Percentiles rank a stretch among this genome's conserved stretches.
Conservation (phyloP, 2,113 vertebrate genomes). For the Ctenodactylus gundi region DNA sequence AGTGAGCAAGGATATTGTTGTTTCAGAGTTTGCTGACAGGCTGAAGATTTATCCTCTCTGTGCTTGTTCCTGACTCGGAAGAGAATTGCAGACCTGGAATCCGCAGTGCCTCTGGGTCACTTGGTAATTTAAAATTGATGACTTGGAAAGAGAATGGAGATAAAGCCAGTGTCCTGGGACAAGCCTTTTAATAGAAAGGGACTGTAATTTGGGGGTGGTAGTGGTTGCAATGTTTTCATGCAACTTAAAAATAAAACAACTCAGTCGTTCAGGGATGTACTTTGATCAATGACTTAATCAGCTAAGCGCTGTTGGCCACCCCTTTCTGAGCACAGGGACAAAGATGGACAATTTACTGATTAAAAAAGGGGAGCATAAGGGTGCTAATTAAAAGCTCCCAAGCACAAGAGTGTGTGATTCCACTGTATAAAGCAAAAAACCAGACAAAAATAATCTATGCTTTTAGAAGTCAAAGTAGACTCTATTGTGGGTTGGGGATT, state of each 20-base stretch:
- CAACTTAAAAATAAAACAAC: neutral
- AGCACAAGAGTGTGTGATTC: neutral
- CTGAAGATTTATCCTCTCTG: slow-evolving; percentile 68
- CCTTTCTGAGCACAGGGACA: slow-evolving; percentile 41
- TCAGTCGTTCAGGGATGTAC: slow-evolving; percentile 6
- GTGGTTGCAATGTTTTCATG: neutral
- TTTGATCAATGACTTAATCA: slow-evolving; percentile 63
- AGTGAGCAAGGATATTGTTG: slow-evolving; percentile 64
- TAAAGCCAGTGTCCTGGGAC: slow-evolving; percentile 45
- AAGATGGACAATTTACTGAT: slow-evolving; percentile 59
- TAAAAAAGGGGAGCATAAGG: neutral
- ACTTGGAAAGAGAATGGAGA: slow-evolving; percentile 72
- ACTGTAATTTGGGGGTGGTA: slow-evolving; percentile 51
- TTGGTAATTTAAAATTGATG: slow-evolving; percentile 76
- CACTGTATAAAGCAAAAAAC: neutral
- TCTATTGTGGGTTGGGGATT: neutral
- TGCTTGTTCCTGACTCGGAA: slow-evolving; percentile 57
- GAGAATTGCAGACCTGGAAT: slow-evolving; percentile 64
- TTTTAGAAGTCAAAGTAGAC: slow-evolving; percentile 32
- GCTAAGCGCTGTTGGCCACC: neutral
- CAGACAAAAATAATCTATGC: neutral
- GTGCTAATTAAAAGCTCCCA: slow-evolving; percentile 47
- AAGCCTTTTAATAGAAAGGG: slow-evolving; percentile 54
- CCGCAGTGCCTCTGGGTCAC: slow-evolving; percentile 57
- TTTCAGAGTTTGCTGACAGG: slow-evolving; percentile 69